Percentiles rank a stretch among this genome's conserved stretches.
Evolutionary conservation across 2,113 vertebrate species (phyloP).

Genomic region (Phylloscopus whistleri): DNA sequence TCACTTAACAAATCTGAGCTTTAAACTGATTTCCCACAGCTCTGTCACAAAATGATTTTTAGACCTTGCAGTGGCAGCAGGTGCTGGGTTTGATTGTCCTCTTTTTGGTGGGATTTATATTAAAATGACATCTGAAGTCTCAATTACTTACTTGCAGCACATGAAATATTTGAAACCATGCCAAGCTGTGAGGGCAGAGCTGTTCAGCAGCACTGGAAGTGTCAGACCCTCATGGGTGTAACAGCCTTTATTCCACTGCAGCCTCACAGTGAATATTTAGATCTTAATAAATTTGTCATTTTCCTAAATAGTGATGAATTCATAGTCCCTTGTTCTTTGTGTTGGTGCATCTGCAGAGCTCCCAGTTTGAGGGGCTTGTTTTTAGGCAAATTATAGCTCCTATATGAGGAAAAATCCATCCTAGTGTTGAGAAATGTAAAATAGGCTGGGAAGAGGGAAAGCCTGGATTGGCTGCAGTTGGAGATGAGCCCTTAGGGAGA

Average conservation of each 20-base stretch:
- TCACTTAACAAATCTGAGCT: background rate
- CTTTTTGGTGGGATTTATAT: constrained; percentile 18
- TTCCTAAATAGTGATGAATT: background rate
- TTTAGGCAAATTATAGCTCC: background rate
- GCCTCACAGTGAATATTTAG: background rate
- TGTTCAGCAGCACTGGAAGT: background rate
- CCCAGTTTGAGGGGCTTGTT: background rate
- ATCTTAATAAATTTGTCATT: constrained; percentile 8
- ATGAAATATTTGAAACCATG: background rate
- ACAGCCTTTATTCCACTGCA: background rate
- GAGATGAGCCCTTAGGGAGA: background rate
- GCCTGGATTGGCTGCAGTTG: background rate
- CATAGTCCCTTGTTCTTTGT: background rate
- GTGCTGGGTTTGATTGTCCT: background rate
- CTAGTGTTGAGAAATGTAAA: background rate
- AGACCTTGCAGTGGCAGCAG: background rate
- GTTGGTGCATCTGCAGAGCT: background rate
- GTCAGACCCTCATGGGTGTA: background rate
- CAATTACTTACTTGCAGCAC: background rate
- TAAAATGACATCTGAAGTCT: background rate
- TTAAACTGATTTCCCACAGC: background rate
- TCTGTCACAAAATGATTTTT: background rate
- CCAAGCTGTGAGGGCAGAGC: background rate
- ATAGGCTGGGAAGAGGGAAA: background rate
- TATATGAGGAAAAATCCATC: background rate